These are phyloP conservation scores for Anticlea derivata DNA, from an alignment of 2,888 invertebrate species.

Conservation along the genomic window DNA sequence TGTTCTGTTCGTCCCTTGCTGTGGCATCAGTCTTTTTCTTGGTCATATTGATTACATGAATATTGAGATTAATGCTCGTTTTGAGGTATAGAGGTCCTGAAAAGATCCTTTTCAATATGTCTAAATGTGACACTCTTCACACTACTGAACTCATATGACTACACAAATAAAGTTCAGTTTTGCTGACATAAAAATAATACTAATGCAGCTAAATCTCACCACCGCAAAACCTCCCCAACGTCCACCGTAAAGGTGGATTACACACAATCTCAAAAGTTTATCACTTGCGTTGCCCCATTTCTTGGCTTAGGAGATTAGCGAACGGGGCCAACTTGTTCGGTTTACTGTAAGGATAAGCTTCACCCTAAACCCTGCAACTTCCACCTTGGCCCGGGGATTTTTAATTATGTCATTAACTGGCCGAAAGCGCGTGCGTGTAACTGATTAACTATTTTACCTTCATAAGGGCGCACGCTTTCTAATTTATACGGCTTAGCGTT, in stretches of 20 bases:
- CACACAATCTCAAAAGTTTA: slow-evolving; percentile 53
- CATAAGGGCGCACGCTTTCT: slow-evolving; percentile 59
- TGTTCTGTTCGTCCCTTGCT: no score
- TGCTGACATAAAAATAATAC: no score
- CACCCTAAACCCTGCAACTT: slow-evolving; percentile 40
- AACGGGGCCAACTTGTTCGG: slow-evolving; percentile 72
- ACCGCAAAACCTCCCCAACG: slow-evolving; percentile 6
- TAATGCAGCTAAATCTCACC: neutral
- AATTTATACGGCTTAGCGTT: slow-evolving; percentile 62
- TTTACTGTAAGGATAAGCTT: slow-evolving; percentile 71
- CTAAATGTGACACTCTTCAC: no score
- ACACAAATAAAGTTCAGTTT: no score
- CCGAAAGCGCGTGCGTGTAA: slow-evolving; percentile 66
- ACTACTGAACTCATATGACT: no score
- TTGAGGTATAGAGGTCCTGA: no score
- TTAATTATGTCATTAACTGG: slow-evolving; percentile 76
- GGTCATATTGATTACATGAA: no score
- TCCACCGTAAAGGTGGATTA: slow-evolving; percentile 11
- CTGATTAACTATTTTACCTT: slow-evolving; percentile 72
- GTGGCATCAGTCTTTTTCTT: no score
- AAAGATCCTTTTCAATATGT: no score
- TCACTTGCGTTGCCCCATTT: slow-evolving; percentile 61
- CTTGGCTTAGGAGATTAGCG: slow-evolving; percentile 77
- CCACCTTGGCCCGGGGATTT: slow-evolving; percentile 65
- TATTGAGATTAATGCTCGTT: no score